Percentiles rank a stretch among this genome's conserved stretches.
phyloP scores from a whole-genome alignment of 1,140 invertebrate species.

The Apocrypta bakeri region DNA sequence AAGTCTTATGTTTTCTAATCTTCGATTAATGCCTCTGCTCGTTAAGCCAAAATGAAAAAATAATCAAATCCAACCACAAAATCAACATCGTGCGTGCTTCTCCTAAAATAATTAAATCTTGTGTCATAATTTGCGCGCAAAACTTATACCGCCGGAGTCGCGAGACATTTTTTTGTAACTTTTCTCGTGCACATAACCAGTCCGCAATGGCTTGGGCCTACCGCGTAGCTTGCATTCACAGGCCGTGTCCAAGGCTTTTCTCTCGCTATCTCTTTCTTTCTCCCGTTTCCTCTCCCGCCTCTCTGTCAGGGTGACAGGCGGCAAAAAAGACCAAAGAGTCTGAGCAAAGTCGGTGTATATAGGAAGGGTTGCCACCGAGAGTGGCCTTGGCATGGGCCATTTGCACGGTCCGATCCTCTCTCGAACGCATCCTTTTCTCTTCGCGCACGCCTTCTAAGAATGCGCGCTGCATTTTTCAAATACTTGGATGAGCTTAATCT shows the following conservation, averaged over 20 bases:
- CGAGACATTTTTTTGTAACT: conserved; percentile 22
- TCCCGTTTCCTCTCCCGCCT: background rate
- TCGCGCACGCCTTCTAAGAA: conserved; percentile 52
- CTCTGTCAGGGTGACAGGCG: conserved; percentile 53
- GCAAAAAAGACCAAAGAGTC: conserved; percentile 55
- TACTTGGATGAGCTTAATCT: background rate
- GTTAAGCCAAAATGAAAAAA: too few species aligned
- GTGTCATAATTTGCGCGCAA: background rate
- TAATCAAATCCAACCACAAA: too few species aligned
- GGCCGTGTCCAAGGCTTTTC: conserved; percentile 31
- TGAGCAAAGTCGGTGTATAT: conserved; percentile 22
- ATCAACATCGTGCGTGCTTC: background rate
- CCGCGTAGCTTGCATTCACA: conserved; percentile 43
- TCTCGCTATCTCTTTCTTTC: background rate
- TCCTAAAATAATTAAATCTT: background rate
- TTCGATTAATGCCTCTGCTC: background rate
- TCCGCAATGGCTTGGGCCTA: conserved; percentile 20
- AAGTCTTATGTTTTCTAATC: too few species aligned
- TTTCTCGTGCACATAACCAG: background rate
- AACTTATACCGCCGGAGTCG: background rate
- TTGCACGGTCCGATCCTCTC: conserved; percentile 57
- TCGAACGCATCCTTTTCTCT: conserved; percentile 49
- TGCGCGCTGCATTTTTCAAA: conserved; percentile 29
- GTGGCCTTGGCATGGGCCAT: conserved; percentile 68
- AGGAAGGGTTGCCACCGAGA: conserved; percentile 64